Conservation (phyloP, 2,888 invertebrate species). For the Ormyrus labotus region DNA sequence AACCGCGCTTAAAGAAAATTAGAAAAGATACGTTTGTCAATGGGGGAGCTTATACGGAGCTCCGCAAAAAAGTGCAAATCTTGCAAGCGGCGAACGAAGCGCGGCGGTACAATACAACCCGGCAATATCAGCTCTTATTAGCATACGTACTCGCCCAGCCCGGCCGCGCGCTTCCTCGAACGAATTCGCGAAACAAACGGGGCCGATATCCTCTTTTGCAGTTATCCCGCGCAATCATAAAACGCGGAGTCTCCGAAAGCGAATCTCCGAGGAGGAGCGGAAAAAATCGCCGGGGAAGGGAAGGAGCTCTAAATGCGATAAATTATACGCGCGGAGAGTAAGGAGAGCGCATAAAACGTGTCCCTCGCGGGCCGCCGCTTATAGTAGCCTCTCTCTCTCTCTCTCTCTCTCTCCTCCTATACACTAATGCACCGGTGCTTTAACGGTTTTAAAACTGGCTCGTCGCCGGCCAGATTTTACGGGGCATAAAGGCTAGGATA, state of each 20-base stretch:
- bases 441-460: slow-evolving; percentile 43
- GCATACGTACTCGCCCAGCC: not conserved
- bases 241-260: not conserved
- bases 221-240: slow-evolving; percentile 35
- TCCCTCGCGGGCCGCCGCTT: slow-evolving; percentile 28
- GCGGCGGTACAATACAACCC: not conserved
- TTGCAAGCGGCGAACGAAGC: not conserved
- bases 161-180: not conserved
- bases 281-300: not conserved
- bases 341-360: slow-evolving; percentile 40
- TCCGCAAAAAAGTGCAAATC: not conserved
- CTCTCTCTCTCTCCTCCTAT: not conserved
- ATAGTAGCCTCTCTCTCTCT: not conserved
- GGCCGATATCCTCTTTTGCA: not conserved
- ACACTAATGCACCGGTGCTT: slow-evolving; percentile 5
- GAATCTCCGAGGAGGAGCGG: not conserved
- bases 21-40: too few relatives aligned
- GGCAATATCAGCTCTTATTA: not conserved
- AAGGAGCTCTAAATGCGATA: slow-evolving; percentile 38
- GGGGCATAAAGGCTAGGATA: slow-evolving; percentile 30
- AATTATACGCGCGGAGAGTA: slow-evolving; percentile 34
- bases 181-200: slow-evolving; percentile 14
- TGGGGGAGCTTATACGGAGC: not conserved
- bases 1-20: too few relatives aligned
- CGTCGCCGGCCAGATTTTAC: slow-evolving; percentile 40